Evolutionary conservation across 2,888 invertebrate genomes (phyloP), one percentile per base, ranked within the genome.

Genomic region (Periphyllus acericola): DNA sequence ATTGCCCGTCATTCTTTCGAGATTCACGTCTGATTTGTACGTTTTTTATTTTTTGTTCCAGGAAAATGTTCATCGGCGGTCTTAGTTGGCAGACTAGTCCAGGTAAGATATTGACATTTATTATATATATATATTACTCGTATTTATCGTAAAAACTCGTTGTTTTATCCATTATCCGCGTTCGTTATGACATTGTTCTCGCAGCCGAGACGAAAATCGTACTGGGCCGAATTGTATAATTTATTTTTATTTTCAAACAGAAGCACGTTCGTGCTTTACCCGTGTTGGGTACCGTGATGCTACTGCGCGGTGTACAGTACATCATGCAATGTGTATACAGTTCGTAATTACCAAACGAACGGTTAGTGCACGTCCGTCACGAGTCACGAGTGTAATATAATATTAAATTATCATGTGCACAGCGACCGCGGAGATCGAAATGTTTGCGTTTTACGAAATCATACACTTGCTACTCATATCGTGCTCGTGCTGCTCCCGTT

Each of bases 41-140:
- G 21, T 78, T n/a, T 74, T 32, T 83, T 91, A 91, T 92, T 93
- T 93, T 94, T 94, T 94, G 93, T 96, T 97, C 91, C 95, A 99
- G 99, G 94, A 99, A 99, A 96, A 99, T 99, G 98, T 99, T 99
- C 95, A 98, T 99, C 94, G 99, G 99, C 92, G 99, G 99, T 92
- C 95, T 99, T 92, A 98, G 98, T 94, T 99, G 99, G 99, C 99
- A 99, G 94, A 99, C 99, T 92, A 98, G 98, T 94, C 98, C 98
- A 96, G 98, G 98, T 99, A 94, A 94, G 3, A 46, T 14, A 14
- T 60, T 40, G 52, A 74, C 32, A 17, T 68, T 32, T 71, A 29
- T 71, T 17, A 2, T 71, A 14, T 29, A n/a, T n/a, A n/a, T n/a
- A n/a, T n/a, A n/a, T n/a, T n/a, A n/a, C n/a, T n/a, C n/a, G n/a